phyloP scores from a whole-genome alignment of 2,113 vertebrate genomes.

The Corythaixoides concolor region DNA sequence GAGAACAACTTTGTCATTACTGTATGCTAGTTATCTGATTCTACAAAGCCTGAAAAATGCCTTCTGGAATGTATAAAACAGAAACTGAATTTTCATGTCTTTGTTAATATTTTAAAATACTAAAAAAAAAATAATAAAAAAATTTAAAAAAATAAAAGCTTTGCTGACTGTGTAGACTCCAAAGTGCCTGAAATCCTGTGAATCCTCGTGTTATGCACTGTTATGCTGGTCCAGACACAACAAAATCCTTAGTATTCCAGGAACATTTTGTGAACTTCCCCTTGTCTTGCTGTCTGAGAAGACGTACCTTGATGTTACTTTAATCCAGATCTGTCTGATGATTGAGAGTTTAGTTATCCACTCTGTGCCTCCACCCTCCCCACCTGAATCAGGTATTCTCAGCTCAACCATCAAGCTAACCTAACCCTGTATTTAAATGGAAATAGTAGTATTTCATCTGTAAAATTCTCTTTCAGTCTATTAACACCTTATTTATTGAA shows the following conservation, averaged over 20 bases:
- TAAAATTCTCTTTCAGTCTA: neutral
- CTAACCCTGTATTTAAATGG: neutral
- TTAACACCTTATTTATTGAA: neutral
- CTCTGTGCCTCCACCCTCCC: neutral
- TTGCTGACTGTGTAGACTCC: neutral
- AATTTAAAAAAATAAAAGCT: too few species aligned
- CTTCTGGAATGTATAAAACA: neutral
- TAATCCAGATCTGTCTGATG: neutral
- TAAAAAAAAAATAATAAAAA: neutral
- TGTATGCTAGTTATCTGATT: neutral
- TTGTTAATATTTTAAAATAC: neutral
- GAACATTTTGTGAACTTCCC: neutral
- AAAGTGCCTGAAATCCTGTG: neutral
- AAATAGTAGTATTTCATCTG: neutral
- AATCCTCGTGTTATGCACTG: neutral
- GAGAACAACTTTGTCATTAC: neutral
- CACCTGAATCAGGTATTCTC: neutral
- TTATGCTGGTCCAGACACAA: neutral
- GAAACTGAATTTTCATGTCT: neutral
- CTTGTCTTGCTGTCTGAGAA: neutral
- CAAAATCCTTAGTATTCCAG: neutral
- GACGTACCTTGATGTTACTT: neutral
- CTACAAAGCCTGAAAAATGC: neutral
- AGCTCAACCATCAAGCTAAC: neutral
- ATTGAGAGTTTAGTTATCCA: neutral